phyloP scores from a whole-genome alignment of 2,797 vertebrate species.

The Sebastes matsubarae region DNA sequence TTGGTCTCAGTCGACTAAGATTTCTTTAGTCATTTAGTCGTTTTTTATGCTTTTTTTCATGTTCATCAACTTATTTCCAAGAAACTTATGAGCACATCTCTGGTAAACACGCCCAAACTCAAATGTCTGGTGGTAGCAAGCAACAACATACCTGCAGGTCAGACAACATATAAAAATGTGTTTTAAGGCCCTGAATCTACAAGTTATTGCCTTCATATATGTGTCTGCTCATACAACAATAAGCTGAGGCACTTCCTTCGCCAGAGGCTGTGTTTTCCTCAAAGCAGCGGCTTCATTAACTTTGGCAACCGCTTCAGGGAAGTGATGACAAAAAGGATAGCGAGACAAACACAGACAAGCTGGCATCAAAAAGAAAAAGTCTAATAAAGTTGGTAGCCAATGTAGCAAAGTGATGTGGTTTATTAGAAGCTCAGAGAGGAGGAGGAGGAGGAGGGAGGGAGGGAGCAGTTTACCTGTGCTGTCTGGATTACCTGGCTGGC shows the following conservation, averaged over 20 bases:
- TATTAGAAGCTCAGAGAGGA: not conserved
- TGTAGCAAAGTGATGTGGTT: not conserved
- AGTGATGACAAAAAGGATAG: slow-evolving; percentile 33
- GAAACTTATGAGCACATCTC: too few species aligned
- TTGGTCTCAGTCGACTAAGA: too few species aligned
- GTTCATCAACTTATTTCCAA: too few species aligned
- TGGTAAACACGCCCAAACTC: too few species aligned
- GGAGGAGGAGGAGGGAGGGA: not conserved
- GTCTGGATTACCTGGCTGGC: slow-evolving; percentile 54
- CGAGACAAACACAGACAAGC: slow-evolving; percentile 21
- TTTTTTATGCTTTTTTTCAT: too few species aligned
- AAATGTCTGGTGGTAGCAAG: not conserved
- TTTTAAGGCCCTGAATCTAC: not conserved
- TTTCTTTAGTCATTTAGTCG: too few species aligned
- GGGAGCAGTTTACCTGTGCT: slow-evolving; percentile 29
- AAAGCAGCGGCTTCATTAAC: slow-evolving; percentile 24
- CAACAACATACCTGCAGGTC: not conserved
- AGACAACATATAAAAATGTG: not conserved
- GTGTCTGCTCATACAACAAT: slow-evolving; percentile 16
- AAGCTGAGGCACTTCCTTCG: slow-evolving; percentile 21
- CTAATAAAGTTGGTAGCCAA: not conserved
- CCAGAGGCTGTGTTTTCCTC: slow-evolving; percentile 25
- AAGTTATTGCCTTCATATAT: slow-evolving; percentile 35
- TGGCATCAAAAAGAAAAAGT: not conserved
- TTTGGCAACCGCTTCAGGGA: slow-evolving; percentile 18